A percentile compares a stretch with the other conserved stretches of the same genome.
phyloP scores from a whole-genome alignment of 2,888 invertebrate species.

The Philopedon plagiatum region DNA sequence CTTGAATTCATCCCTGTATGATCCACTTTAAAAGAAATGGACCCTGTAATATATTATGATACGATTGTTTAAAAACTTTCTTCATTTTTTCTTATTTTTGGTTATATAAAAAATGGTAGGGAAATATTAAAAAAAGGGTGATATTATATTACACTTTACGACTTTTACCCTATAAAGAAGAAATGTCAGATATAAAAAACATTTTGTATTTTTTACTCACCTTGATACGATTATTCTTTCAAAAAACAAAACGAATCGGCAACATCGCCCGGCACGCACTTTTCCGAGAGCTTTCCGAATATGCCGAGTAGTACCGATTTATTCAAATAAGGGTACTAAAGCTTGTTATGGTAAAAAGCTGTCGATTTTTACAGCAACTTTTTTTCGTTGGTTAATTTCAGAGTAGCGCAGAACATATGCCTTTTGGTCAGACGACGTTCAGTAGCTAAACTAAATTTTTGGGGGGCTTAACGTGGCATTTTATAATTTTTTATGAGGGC shows the following conservation, averaged over 20 bases:
- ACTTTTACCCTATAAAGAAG: no score
- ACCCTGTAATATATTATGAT: no score
- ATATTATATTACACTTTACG: no score
- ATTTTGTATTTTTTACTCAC: no score
- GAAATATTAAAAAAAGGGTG: no score
- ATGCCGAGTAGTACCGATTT: constrained; percentile 35
- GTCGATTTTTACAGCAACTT: constrained; percentile 34
- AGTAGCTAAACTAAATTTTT: constrained; percentile 23
- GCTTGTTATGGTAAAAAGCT: constrained; percentile 51
- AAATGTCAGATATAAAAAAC: no score
- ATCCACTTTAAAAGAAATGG: no score
- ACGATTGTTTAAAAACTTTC: no score
- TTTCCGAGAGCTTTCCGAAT: constrained; percentile 21
- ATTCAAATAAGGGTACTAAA: constrained; percentile 41
- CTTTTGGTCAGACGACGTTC: background rate
- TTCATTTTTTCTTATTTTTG: no score
- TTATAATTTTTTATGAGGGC: constrained; percentile 19
- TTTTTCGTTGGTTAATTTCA: constrained; percentile 10
- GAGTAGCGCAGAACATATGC: constrained; percentile 26
- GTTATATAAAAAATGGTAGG: no score
- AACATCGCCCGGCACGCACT: constrained; percentile 27
- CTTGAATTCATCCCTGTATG: no score
- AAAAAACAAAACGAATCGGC: constrained; percentile 6
- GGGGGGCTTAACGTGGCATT: background rate
- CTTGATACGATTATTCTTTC: background rate